Conservation (phyloP, 2,113 vertebrate species). For the Protomyctophum bolini region DNA sequence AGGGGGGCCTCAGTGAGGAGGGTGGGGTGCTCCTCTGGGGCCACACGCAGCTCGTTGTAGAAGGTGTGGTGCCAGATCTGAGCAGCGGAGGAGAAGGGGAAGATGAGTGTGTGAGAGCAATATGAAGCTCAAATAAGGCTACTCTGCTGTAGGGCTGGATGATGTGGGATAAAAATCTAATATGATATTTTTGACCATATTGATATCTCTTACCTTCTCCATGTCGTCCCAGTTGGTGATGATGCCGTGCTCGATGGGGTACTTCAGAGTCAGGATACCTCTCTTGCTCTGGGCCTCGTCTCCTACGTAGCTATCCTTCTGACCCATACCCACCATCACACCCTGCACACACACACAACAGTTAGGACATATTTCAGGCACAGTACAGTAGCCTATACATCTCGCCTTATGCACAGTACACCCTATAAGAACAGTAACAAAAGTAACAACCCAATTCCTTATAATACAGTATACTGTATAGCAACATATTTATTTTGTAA, state of each 20-base stretch:
- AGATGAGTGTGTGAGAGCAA: too few species aligned
- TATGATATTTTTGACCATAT: too few species aligned
- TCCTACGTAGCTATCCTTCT: slow-evolving; percentile 98
- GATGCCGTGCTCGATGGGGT: slow-evolving; percentile 98
- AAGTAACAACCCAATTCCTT: too few species aligned
- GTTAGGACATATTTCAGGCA: slow-evolving; percentile 13
- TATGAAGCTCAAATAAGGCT: too few species aligned
- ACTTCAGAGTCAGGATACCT: slow-evolving; percentile 97
- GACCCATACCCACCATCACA: slow-evolving; percentile 99
- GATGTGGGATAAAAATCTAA: too few species aligned
- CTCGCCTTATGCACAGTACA: too few species aligned
- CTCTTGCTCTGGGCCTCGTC: slow-evolving; percentile 98
- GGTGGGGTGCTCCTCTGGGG: slow-evolving; percentile 96
- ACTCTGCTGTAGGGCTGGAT: too few species aligned
- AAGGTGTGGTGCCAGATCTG: slow-evolving; percentile 99
- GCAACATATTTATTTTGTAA: too few species aligned
- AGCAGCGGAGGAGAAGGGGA: neutral
- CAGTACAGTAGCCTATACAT: too few species aligned
- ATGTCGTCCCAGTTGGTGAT: slow-evolving; percentile 99
- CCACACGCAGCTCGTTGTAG: slow-evolving; percentile 98
- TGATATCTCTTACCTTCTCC: slow-evolving; percentile 87
- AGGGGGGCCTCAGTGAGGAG: slow-evolving; percentile 97
- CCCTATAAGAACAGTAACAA: too few species aligned
- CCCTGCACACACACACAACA: slow-evolving; percentile 78
- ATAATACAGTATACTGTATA: too few species aligned